phyloP scores from a whole-genome alignment of 2,797 vertebrate species.

The Tangara arthus region DNA sequence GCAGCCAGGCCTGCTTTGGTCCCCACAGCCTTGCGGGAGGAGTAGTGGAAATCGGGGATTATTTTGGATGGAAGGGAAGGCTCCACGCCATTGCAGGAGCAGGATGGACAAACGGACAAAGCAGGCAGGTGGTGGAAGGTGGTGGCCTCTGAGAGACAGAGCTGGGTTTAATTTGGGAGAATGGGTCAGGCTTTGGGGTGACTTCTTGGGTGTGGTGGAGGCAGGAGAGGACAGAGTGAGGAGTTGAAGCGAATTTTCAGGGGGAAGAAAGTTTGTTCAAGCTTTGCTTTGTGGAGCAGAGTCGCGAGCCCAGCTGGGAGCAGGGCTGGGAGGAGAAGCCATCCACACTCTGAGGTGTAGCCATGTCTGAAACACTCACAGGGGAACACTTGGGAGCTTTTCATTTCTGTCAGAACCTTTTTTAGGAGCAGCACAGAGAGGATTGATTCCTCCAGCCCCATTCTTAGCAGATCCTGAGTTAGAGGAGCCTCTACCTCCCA shows the following conservation, averaged over 20 bases:
- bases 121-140: slow-evolving; percentile 64
- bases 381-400: slow-evolving; percentile 34
- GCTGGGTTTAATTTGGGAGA: slow-evolving; percentile 4
- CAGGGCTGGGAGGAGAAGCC: slow-evolving; percentile 27
- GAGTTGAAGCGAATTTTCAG: background rate
- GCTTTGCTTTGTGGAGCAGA: background rate
- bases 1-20: slow-evolving; percentile 64
- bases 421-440: background rate
- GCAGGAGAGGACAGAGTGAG: background rate
- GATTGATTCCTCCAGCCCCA: background rate
- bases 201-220: background rate
- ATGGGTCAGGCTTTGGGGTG: slow-evolving; percentile 30
- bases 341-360: background rate
- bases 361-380: background rate
- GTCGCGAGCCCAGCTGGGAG: background rate
- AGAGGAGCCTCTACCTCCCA: background rate
- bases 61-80: slow-evolving; percentile 66
- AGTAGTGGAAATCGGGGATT: slow-evolving; percentile 68
- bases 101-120: slow-evolving; percentile 7
- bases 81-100: slow-evolving; percentile 3
- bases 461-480: background rate
- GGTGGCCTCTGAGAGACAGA: slow-evolving; percentile 47
- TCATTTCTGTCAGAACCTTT: slow-evolving; percentile 23
- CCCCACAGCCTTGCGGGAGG: slow-evolving; percentile 49
- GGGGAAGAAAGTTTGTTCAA: background rate